Evolutionary conservation across 2,113 vertebrate species (phyloP).

Genomic region (Struthidea cinerea): DNA sequence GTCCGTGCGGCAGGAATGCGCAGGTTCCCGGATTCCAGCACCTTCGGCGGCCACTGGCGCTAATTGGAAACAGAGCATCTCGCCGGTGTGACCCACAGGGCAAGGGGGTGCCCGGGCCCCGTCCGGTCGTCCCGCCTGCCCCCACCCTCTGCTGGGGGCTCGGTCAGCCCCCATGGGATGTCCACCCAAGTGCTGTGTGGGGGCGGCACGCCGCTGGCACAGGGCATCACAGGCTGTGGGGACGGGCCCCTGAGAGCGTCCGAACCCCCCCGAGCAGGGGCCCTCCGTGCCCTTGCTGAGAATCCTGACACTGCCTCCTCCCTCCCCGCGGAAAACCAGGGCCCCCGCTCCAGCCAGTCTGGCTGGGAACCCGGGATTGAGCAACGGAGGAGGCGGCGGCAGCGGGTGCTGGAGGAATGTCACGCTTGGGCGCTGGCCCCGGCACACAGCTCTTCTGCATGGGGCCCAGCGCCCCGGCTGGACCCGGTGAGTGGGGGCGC

Average conservation of each 20-base stretch:
- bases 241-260: background rate
- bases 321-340: conserved; percentile 36
- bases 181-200: too few species aligned
- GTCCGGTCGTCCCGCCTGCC: rapidly evolving
- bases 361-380: conserved; percentile 54
- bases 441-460: background rate
- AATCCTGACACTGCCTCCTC: conserved; percentile 31
- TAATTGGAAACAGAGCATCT: conserved; percentile 66
- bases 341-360: conserved; percentile 48
- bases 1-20: conserved; percentile 28
- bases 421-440: conserved; percentile 26
- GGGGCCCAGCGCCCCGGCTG: background rate
- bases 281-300: background rate
- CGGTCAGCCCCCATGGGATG: rapidly evolving
- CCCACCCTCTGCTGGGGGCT: background rate
- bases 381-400: conserved; percentile 39
- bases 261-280: background rate
- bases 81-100: background rate
- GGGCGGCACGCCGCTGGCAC: rapidly evolving
- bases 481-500: background rate
- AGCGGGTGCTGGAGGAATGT: conserved; percentile 45
- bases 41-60: background rate
- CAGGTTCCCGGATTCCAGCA: conserved; percentile 57
- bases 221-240: rapidly evolving
- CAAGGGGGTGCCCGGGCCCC: conserved; percentile 6